Percentiles rank a stretch among this genome's conserved stretches.
These are phyloP conservation scores for Meloidogyne floridensis DNA, from an alignment of 1,140 invertebrate species.

Conservation along the genomic window DNA sequence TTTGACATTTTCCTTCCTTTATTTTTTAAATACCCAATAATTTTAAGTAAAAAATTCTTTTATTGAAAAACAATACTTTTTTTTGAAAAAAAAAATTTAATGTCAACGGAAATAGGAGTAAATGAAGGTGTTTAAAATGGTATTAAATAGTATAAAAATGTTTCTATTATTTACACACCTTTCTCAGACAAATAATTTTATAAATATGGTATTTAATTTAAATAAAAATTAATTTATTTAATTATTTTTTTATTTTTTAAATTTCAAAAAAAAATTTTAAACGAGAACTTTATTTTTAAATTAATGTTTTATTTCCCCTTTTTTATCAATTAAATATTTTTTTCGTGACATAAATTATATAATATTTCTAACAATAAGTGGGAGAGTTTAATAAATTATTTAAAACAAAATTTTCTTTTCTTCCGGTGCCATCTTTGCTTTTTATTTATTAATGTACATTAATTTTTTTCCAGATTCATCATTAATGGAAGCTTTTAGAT, in stretches of 20 bases:
- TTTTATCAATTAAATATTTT: too few relatives aligned
- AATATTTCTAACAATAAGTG: too few relatives aligned
- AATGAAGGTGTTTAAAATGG: background rate
- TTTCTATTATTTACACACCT: background rate
- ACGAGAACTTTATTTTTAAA: too few relatives aligned
- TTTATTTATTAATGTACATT: too few relatives aligned
- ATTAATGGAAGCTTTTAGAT: background rate
- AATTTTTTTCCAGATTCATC: background rate
- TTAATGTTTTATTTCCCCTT: too few relatives aligned
- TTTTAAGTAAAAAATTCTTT: slow-evolving; percentile 4
- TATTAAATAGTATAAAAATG: background rate
- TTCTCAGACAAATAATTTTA: background rate
- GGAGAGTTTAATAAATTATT: too few relatives aligned
- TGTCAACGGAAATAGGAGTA: background rate
- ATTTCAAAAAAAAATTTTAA: slow-evolving; percentile 5
- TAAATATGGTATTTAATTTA: background rate
- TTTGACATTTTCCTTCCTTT: background rate
- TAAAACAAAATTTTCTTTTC: too few relatives aligned
- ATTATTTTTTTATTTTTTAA: background rate
- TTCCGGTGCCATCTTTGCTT: too few relatives aligned
- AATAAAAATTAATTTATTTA: background rate
- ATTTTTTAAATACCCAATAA: slow-evolving; percentile 5
- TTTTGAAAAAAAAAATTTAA: background rate
- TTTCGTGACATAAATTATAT: too few relatives aligned
- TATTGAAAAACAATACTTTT: slow-evolving; percentile 13